Conservation (phyloP, 2,113 vertebrate genomes). For the Cyprinodon brontotheroides region DNA sequence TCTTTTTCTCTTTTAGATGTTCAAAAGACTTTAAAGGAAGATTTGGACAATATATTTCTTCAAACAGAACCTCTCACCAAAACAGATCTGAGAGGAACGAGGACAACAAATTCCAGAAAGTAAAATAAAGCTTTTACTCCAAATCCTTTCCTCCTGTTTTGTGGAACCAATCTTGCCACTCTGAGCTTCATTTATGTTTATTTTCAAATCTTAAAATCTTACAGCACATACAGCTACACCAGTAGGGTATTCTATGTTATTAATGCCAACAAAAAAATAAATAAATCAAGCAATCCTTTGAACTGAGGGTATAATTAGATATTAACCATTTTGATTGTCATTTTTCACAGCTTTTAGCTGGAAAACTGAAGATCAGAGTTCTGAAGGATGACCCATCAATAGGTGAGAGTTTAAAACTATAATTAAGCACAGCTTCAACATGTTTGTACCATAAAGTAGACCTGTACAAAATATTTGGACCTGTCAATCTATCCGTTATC, state of each 20-base stretch:
- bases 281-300: background rate
- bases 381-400: slow-evolving; percentile 80
- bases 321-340: slow-evolving; percentile 20
- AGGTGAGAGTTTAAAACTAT: slow-evolving; percentile 60
- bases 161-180: background rate
- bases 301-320: slow-evolving; percentile 3
- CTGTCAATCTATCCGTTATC: too few species aligned
- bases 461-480: background rate
- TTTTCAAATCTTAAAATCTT: background rate
- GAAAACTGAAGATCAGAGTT: slow-evolving; percentile 85
- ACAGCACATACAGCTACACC: background rate
- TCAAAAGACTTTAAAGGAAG: slow-evolving; percentile 82
- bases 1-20: slow-evolving; percentile 67
- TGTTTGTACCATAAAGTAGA: slow-evolving; percentile 4
- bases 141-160: background rate
- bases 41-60: slow-evolving; percentile 76
- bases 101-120: slow-evolving; percentile 80
- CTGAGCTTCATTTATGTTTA: background rate
- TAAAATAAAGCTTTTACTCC: slow-evolving; percentile 35
- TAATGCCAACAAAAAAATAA: background rate
- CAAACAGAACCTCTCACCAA: slow-evolving; percentile 49
- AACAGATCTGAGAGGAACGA: slow-evolving; percentile 67
- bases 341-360: slow-evolving; percentile 79
- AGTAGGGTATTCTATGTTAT: background rate
- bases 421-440: slow-evolving; percentile 10